Conservation (phyloP, 2,113 vertebrate species). For the Parus major region DNA sequence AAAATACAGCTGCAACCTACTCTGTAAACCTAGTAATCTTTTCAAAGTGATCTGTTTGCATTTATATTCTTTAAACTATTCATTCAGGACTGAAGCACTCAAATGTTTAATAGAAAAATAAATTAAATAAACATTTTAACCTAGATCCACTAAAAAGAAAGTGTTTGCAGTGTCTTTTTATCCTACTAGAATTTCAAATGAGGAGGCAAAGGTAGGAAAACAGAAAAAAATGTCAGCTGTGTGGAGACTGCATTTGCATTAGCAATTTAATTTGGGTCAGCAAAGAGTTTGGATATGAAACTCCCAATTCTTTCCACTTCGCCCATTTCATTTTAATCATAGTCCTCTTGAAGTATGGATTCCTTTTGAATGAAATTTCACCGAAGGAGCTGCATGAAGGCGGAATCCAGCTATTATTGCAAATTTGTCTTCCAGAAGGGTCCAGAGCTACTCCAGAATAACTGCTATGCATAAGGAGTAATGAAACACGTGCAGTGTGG, state of each 20-base stretch:
- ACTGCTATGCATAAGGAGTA: fast-evolving
- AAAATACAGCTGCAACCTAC: neutral
- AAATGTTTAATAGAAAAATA: conserved; percentile 17
- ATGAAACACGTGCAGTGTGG: neutral
- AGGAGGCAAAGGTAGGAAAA: neutral
- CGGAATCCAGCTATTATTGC: neutral
- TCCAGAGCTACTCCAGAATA: neutral
- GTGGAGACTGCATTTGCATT: neutral
- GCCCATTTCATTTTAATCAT: neutral
- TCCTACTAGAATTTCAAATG: neutral
- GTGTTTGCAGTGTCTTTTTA: neutral
- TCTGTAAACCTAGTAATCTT: neutral
- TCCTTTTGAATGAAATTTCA: neutral
- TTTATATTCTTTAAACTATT: neutral
- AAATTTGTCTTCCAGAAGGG: too few relatives aligned
- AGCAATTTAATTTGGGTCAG: neutral
- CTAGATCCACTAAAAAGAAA: neutral
- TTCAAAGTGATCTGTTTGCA: neutral
- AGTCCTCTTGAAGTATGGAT: neutral
- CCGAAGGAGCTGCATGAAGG: neutral
- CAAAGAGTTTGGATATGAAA: neutral
- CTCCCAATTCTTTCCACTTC: neutral
- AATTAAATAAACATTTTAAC: conserved; percentile 5
- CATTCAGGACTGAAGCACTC: neutral
- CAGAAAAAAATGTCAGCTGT: neutral